Evolutionary conservation across 1,140 invertebrate genomes (phyloP).

Genomic region (Brachystomella parvula): DNA sequence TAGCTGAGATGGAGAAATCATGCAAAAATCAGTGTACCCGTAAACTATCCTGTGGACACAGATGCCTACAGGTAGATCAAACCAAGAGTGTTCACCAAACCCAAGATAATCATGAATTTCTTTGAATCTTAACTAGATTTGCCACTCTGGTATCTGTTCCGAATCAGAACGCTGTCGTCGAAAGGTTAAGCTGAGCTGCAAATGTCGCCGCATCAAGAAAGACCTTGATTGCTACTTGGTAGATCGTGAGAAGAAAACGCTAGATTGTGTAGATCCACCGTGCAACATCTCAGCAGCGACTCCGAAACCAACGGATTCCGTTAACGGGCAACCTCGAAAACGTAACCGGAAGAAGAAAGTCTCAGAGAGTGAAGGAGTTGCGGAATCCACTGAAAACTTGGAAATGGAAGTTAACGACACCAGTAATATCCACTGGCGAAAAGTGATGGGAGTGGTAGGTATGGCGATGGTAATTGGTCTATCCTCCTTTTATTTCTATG

Average conservation of each 20-base stretch:
- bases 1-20: constrained; percentile 29
- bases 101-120: neutral
- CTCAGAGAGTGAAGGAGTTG: constrained; percentile 24
- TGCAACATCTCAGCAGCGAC: constrained; percentile 12
- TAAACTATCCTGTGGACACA: constrained; percentile 58
- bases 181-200: constrained; percentile 68
- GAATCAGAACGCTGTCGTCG: constrained; percentile 59
- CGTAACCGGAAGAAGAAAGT: constrained; percentile 27
- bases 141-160: constrained; percentile 67
- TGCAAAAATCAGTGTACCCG: constrained; percentile 80
- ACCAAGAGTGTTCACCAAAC: too few relatives aligned
- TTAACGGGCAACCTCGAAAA: constrained; percentile 16
- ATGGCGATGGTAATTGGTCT: neutral
- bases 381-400: neutral
- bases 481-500: too few relatives aligned
- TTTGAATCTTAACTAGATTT: constrained; percentile 46
- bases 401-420: neutral
- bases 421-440: neutral
- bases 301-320: constrained; percentile 17
- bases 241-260: constrained; percentile 21
- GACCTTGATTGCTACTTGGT: constrained; percentile 57
- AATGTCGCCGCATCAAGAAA: constrained; percentile 67
- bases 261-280: constrained; percentile 21
- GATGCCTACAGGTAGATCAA: constrained; percentile 51
- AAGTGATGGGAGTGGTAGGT: neutral